Evolutionary conservation across 2,888 invertebrate genomes (phyloP), one percentile per base, ranked within the genome.

Genomic region (Drosophila cognata): DNA sequence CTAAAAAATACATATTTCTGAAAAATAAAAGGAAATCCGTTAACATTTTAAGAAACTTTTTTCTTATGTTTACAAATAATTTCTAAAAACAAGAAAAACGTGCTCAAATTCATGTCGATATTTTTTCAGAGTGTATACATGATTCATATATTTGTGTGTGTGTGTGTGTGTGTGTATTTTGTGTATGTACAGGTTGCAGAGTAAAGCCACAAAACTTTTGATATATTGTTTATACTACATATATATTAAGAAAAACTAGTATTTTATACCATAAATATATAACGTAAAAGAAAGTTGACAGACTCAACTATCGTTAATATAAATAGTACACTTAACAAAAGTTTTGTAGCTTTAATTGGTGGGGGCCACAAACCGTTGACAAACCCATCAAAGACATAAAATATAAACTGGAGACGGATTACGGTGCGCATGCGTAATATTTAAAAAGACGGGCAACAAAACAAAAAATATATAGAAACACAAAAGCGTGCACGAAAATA

Each of bases 401-500:
- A 43, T 51, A 25, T 69, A 69, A 57, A 56, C 61, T 36, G 43
- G 10, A 76, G 36, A 52, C 50, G 62, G 62, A 61, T 53, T 62
- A 52, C 43, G 51, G 60, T 69, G 73, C 73, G 66, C 80, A 80
- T 82, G 81, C 81, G 68, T 71, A 75, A 77, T 48, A 74, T 64
- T 50, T 46, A 55, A 51, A 65, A 67, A 25, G 21, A 16, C 21
- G 46, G 8, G 16, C 16, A 46, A 25, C 21, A 46, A 25, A 46
- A 25, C 25, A 46, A 13, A 58, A 66, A 43, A 38, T 71, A 53
- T 51, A 70, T 63, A 63, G 38, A 66, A 62, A 80, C 72, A 80
- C 73, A 58, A 78, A 88, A 89, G 91, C 89, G 91, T 91, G 91
- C 89, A 80, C 70, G 64, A 68, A 79, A 78, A 61, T 58, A 71